Percentiles rank a stretch among this genome's conserved stretches.
phyloP scores from a whole-genome alignment of 2,113 vertebrate genomes.

The Lepus timidus region DNA sequence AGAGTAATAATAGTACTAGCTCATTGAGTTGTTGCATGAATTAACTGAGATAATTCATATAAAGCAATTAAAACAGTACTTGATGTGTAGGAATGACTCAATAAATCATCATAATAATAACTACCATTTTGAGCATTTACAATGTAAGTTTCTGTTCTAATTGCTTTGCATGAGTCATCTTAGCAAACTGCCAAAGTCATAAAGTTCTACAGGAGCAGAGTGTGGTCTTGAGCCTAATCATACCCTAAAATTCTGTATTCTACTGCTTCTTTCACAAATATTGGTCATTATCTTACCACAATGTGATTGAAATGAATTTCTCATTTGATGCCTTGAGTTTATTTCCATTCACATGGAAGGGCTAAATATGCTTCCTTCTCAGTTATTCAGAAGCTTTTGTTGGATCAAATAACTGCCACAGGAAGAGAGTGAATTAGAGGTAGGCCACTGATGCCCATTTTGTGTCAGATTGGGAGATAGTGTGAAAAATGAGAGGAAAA shows the following conservation, averaged over 20 bases:
- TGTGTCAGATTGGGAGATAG: not conserved
- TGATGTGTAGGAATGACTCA: not conserved
- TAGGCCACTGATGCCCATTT: not conserved
- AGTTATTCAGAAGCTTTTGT: not conserved
- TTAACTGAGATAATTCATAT: slow-evolving; percentile 11
- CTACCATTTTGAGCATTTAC: not conserved
- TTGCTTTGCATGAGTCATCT: not conserved
- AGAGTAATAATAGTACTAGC: not conserved
- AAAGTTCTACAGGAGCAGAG: not conserved
- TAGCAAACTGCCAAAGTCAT: not conserved
- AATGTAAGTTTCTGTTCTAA: not conserved
- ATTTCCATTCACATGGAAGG: not conserved
- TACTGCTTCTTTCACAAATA: not conserved
- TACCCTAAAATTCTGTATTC: not conserved
- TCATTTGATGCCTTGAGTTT: not conserved
- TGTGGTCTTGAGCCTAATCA: not conserved
- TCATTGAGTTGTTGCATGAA: not conserved
- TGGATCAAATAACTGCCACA: not conserved
- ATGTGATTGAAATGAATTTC: not conserved
- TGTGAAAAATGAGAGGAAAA: not conserved
- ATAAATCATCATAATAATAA: not conserved
- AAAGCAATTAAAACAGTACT: slow-evolving; percentile 5
- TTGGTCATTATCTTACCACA: not conserved
- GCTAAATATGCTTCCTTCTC: not conserved
- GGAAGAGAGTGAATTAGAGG: not conserved